Conservation (phyloP, 1,140 invertebrate genomes). For the Meloidogyne exigua region DNA sequence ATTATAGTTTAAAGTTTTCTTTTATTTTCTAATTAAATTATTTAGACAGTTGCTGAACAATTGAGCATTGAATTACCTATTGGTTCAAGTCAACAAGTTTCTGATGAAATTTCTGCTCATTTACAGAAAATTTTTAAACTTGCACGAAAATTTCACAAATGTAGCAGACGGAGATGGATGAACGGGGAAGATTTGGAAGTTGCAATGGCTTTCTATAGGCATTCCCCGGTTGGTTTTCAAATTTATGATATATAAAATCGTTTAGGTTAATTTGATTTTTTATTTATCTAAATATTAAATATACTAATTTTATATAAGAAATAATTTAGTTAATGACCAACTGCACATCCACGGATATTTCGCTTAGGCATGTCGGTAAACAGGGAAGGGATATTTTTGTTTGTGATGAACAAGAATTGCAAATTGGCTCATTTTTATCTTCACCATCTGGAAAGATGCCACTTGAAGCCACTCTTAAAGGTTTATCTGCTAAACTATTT, state of each 20-base stretch:
- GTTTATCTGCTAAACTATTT: constrained; percentile 27
- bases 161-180: constrained; percentile 35
- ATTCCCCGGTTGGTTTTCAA: constrained; percentile 36
- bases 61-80: constrained; percentile 29
- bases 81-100: not conserved
- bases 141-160: constrained; percentile 41
- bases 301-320: not conserved
- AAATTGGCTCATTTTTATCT: constrained; percentile 35
- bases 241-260: not conserved
- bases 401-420: constrained; percentile 46
- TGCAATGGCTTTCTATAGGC: constrained; percentile 40
- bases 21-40: not conserved
- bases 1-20: no score
- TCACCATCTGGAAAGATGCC: constrained; percentile 44
- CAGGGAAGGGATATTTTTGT: constrained; percentile 43
- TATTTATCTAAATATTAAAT: no score
- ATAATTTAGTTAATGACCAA: constrained; percentile 39
- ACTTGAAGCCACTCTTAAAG: constrained; percentile 43
- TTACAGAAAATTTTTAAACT: constrained; percentile 24
- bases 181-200: constrained; percentile 41
- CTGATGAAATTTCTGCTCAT: constrained; percentile 28
- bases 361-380: constrained; percentile 39
- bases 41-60: constrained; percentile 33
- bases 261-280: no score
- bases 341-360: constrained; percentile 30